Evolutionary conservation across 2,888 invertebrate genomes (phyloP).

Genomic region (Ichneumoninae sp.): DNA sequence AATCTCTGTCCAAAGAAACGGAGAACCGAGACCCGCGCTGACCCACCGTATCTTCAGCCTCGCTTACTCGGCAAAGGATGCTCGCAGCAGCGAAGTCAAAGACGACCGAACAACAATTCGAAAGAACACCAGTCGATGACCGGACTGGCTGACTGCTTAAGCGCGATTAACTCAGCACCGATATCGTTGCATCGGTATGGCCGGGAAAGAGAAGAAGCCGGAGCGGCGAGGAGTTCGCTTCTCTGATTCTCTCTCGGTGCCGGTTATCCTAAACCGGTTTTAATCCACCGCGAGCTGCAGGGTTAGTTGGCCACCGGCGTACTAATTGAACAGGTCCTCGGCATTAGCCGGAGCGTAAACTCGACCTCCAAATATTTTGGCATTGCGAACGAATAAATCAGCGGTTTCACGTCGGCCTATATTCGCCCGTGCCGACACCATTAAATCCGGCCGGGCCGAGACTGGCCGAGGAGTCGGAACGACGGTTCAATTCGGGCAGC

Average conservation of each 20-base stretch:
- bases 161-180: conserved; percentile 64
- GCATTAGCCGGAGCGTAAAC: conserved; percentile 73
- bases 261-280: conserved; percentile 68
- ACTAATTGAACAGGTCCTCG: conserved; percentile 72
- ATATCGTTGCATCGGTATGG: conserved; percentile 51
- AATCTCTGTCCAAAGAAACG: conserved; percentile 54
- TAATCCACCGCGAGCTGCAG: conserved; percentile 56
- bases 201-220: conserved; percentile 24
- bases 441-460: neutral
- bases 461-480: neutral
- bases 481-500: neutral
- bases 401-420: conserved; percentile 33
- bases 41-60: neutral
- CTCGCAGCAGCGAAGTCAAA: neutral
- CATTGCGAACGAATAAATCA: conserved; percentile 75
- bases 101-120: conserved; percentile 6
- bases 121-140: conserved; percentile 49
- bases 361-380: conserved; percentile 79
- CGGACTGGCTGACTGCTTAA: conserved; percentile 15
- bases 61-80: neutral
- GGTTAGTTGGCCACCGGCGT: conserved; percentile 55
- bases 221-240: neutral
- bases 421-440: conserved; percentile 29
- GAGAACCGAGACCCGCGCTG: conserved; percentile 33
- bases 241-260: conserved; percentile 23